phyloP scores from a whole-genome alignment of 2,888 invertebrate genomes.

The Myopa tessellatipennis region DNA sequence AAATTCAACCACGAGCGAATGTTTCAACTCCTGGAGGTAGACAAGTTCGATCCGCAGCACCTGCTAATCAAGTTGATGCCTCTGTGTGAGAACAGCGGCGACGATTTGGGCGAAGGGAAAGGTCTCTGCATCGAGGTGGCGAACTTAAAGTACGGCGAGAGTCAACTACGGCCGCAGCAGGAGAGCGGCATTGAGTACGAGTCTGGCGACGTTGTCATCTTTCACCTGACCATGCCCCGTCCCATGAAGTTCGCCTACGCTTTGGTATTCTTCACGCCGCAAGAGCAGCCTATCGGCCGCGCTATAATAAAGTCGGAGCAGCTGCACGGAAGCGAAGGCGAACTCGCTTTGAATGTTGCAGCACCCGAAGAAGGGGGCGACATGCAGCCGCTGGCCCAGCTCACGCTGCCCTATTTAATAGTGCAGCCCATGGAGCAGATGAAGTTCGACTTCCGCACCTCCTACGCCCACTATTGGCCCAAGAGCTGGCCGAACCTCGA shows the following conservation, averaged over 20 bases:
- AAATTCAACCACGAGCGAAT: slow-evolving; percentile 82
- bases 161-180: slow-evolving; percentile 57
- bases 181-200: slow-evolving; percentile 56
- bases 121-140: slow-evolving; percentile 59
- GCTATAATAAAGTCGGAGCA: slow-evolving; percentile 85
- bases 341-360: slow-evolving; percentile 80
- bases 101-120: slow-evolving; percentile 27
- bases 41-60: slow-evolving; percentile 70
- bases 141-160: slow-evolving; percentile 58
- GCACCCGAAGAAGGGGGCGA: slow-evolving; percentile 74
- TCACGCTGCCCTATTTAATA: slow-evolving; percentile 73
- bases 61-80: slow-evolving; percentile 69
- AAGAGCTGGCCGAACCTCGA: slow-evolving; percentile 86
- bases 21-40: slow-evolving; percentile 68
- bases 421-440: slow-evolving; percentile 63
- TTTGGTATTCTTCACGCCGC: slow-evolving; percentile 52
- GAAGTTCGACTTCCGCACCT: slow-evolving; percentile 80
- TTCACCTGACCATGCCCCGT: slow-evolving; percentile 60
- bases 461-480: slow-evolving; percentile 89
- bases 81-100: slow-evolving; percentile 44
- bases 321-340: slow-evolving; percentile 80
- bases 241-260: slow-evolving; percentile 51
- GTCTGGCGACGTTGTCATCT: slow-evolving; percentile 59
- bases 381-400: slow-evolving; percentile 82
- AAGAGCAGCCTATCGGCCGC: slow-evolving; percentile 82